Base-by-base conservation (phyloP, 2,888 invertebrate species). In the Xestia rhomboidea region DNA sequence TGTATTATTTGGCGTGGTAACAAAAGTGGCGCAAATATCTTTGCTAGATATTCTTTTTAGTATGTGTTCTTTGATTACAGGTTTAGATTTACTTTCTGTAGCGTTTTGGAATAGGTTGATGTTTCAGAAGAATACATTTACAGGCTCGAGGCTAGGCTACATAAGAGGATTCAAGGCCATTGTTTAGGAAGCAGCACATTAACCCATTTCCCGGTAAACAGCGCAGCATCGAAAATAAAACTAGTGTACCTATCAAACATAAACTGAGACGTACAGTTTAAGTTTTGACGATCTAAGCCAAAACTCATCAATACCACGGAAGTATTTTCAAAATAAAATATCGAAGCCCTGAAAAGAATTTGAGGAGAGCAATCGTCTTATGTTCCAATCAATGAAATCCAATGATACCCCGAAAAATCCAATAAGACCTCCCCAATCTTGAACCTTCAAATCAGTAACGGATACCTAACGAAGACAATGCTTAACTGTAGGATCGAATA, bases 401-500 rank as follows among this genome's bases (percentile, higher is more conserved):
- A 81, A 81, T 76, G 73, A 74, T 67, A 70, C 64, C 74, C 69
- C 64, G 41, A 78, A 80, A 77, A 81, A 83, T 79, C 66, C 57
- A 77, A 86, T 85, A 84, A 81, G 77, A 67, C 60, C 71, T 73
- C 49, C 62, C 41, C 64, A 79, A 82, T 74, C 74, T 73, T 76
- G 54, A 79, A 77, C 70, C 76, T 75, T 64, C 67, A 86, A 86
- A 85, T 85, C 79, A 77, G 78, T 76, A 82, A 86, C 72, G 73
- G 79, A 80, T 80, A 85, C 82, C 77, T 83, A 81, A 83, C 74
- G 72, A 89, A 87, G 84, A 86, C 87, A 87, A 86, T 79, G 77
- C 73, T 74, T 73, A 69, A 77, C 83, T 82, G 76, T 82, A 82
- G 76, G 79, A 83, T 87, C 82, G 82, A 85, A 78, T 85, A 89